Evolutionary conservation across 2,113 vertebrate species (phyloP).

Genomic region (Alouatta palliata): DNA sequence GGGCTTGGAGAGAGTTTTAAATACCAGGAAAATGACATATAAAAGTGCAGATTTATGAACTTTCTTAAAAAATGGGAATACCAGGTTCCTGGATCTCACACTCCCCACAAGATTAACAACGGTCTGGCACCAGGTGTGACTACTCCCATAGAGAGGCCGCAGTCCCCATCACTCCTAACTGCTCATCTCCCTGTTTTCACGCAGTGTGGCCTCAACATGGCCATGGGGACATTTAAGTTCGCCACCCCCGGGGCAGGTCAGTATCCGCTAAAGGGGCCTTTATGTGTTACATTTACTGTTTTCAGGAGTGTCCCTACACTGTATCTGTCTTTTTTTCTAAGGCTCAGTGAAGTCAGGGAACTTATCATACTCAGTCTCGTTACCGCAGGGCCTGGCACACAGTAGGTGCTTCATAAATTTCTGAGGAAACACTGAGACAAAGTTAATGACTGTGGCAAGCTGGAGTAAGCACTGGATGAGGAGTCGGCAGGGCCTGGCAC

Average conservation of each 20-base stretch:
- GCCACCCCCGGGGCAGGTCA: too few species aligned
- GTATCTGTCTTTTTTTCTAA: not conserved
- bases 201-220: not conserved
- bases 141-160: accelerated
- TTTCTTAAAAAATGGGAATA: not conserved
- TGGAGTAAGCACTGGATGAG: not conserved
- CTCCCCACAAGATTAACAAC: too few species aligned
- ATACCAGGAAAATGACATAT: not conserved
- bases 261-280: not conserved
- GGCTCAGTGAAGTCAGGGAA: not conserved
- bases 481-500: not conserved
- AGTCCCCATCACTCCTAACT: not conserved
- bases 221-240: not conserved
- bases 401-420: not conserved
- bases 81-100: not conserved
- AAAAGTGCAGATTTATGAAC: not conserved
- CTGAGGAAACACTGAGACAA: not conserved
- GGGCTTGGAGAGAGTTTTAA: not conserved
- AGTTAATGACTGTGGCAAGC: not conserved
- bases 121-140: not conserved
- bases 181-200: not conserved
- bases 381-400: not conserved
- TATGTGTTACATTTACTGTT: not conserved
- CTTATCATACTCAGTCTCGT: not conserved
- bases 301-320: not conserved